These are phyloP conservation scores for Pachyseris speciosa DNA, from an alignment of 64 coral and sea anemone species.

Conservation along the genomic window DNA sequence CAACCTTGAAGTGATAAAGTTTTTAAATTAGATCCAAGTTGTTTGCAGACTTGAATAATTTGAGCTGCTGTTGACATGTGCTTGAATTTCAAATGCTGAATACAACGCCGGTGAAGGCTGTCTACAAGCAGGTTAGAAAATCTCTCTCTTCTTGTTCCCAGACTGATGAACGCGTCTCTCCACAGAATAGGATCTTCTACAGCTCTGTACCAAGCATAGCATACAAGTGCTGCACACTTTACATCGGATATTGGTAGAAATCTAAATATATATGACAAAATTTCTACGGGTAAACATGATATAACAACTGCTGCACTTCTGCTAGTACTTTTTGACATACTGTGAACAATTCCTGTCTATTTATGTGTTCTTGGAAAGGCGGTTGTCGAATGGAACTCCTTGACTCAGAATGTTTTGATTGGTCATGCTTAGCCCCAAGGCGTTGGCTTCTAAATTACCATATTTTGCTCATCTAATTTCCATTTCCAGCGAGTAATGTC, in stretches of 20 bases:
- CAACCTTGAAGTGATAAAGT: slow-evolving; percentile 71
- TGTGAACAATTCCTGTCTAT: no score
- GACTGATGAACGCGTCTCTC: slow-evolving; percentile 54
- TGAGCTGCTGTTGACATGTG: slow-evolving; percentile 58
- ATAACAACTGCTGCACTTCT: neutral
- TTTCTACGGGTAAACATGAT: slow-evolving; percentile 66
- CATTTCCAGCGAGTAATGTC: no score
- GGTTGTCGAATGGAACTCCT: no score
- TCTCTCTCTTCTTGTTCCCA: slow-evolving; percentile 67
- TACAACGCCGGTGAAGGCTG: slow-evolving; percentile 72
- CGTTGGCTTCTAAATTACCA: no score
- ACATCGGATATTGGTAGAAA: slow-evolving; percentile 74
- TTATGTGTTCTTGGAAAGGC: no score
- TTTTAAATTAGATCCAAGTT: slow-evolving; percentile 49
- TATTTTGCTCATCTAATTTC: no score
- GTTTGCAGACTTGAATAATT: slow-evolving; percentile 84
- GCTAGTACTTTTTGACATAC: no score
- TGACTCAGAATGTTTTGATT: no score
- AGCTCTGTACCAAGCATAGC: slow-evolving; percentile 73
- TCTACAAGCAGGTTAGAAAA: slow-evolving; percentile 75
- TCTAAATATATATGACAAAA: slow-evolving; percentile 87
- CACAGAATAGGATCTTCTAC: slow-evolving; percentile 85
- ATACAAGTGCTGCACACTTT: slow-evolving; percentile 71
- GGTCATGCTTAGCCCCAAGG: no score
- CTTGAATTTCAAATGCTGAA: slow-evolving; percentile 70